Conservation (phyloP, 2,113 vertebrate genomes). For the Passer montanus region DNA sequence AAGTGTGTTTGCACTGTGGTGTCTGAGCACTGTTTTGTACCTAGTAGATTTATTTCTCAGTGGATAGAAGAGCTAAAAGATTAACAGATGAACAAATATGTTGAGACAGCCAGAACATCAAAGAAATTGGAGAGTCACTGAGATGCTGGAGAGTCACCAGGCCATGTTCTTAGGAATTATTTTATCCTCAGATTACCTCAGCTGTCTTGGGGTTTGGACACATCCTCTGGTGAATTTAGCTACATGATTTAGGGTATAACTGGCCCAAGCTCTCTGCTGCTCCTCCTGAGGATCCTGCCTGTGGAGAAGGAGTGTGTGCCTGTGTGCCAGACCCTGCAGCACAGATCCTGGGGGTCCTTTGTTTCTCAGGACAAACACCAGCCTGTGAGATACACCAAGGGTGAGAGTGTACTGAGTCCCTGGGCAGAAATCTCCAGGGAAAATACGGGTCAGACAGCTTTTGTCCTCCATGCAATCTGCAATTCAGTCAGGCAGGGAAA, state of each 20-base stretch:
- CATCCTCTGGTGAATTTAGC: slow-evolving; percentile 4
- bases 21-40: neutral
- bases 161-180: neutral
- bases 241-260: neutral
- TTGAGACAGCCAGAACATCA: slow-evolving; percentile 7
- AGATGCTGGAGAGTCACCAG: neutral
- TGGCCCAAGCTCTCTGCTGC: neutral
- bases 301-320: neutral
- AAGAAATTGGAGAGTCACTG: neutral
- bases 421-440: neutral
- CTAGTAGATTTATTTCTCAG: slow-evolving; percentile 11
- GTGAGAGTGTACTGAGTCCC: neutral
- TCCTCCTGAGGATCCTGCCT: neutral
- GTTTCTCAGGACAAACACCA: neutral
- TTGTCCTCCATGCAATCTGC: neutral
- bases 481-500: neutral
- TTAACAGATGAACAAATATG: slow-evolving; percentile 33
- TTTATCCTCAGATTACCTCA: slow-evolving; percentile 27
- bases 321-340: neutral
- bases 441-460: neutral
- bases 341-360: neutral
- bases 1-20: neutral
- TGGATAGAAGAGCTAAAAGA: slow-evolving; percentile 24
- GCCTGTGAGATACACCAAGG: neutral
- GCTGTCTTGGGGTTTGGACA: slow-evolving; percentile 3